Conservation (phyloP, 2,113 vertebrate genomes). For the Sisor rabdophorus region DNA sequence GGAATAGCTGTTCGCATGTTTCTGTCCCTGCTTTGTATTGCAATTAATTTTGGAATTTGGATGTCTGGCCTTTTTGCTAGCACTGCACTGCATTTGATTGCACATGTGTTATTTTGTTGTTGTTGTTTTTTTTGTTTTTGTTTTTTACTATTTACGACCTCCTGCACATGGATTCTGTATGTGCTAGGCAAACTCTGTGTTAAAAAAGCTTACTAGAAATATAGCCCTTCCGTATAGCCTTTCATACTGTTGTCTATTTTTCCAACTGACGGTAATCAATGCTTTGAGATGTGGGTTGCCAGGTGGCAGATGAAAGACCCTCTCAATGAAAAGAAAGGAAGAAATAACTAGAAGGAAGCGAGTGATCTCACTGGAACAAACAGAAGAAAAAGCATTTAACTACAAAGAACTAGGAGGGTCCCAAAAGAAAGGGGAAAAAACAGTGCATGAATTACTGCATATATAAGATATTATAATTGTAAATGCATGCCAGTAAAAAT, state of each 20-base stretch:
- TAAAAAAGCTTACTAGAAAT: neutral
- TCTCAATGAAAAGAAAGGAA: conserved; percentile 22
- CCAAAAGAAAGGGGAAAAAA: neutral
- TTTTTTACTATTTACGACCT: no score
- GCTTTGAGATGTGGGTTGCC: conserved; percentile 9
- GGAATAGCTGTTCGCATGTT: neutral
- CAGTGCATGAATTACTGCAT: conserved; percentile 11
- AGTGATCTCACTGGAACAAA: conserved; percentile 13
- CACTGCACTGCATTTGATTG: neutral
- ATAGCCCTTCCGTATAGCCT: neutral
- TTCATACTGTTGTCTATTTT: conserved; percentile 25
- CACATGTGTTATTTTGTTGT: neutral
- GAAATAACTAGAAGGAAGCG: conserved; percentile 18
- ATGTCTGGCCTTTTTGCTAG: neutral
- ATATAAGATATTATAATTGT: conserved; percentile 27
- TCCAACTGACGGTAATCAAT: conserved; percentile 23
- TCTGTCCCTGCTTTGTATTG: neutral
- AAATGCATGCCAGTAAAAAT: conserved; percentile 26
- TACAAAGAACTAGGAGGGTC: conserved; percentile 9
- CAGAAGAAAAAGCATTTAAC: conserved; percentile 14
- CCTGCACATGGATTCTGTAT: neutral
- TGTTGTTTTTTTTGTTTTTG: no score
- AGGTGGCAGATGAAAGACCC: conserved; percentile 47
- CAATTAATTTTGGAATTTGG: neutral
- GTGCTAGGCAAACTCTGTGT: neutral